These are phyloP conservation scores for Epinephelus coioides DNA, from an alignment of 2,797 vertebrate species.

Conservation along the genomic window DNA sequence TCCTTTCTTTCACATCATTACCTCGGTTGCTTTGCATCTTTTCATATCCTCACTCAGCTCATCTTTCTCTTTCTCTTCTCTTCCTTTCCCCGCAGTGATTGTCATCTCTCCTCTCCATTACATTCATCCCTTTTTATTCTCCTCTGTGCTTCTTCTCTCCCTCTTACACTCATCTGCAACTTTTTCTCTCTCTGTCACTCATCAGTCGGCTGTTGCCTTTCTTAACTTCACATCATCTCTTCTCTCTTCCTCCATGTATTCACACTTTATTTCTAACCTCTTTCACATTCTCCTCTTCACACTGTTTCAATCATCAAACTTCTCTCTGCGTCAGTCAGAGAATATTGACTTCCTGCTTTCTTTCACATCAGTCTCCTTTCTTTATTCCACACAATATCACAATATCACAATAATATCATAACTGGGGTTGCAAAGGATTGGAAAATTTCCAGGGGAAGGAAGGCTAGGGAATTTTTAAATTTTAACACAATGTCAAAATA, in stretches of 20 bases:
- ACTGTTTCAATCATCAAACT: background rate
- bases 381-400: no score
- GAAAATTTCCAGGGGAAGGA: no score
- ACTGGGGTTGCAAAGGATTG: no score
- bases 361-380: background rate
- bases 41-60: background rate
- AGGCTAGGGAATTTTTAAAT: no score
- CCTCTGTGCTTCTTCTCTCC: background rate
- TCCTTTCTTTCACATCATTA: conserved; percentile 18
- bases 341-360: background rate
- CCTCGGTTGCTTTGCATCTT: background rate
- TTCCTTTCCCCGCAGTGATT: background rate
- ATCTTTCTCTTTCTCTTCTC: background rate
- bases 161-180: background rate
- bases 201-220: background rate
- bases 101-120: conserved; percentile 5
- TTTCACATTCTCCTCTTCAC: background rate
- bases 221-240: background rate
- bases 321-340: background rate
- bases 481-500: no score
- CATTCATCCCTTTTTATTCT: background rate
- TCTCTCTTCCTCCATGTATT: background rate
- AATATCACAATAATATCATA: no score
- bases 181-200: background rate
- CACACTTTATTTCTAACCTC: conserved; percentile 4